Evolutionary conservation across 2,113 vertebrate genomes (phyloP), one percentile per base, ranked within the genome.

Genomic region (Sinocyclocheilus maitianheensis): DNA sequence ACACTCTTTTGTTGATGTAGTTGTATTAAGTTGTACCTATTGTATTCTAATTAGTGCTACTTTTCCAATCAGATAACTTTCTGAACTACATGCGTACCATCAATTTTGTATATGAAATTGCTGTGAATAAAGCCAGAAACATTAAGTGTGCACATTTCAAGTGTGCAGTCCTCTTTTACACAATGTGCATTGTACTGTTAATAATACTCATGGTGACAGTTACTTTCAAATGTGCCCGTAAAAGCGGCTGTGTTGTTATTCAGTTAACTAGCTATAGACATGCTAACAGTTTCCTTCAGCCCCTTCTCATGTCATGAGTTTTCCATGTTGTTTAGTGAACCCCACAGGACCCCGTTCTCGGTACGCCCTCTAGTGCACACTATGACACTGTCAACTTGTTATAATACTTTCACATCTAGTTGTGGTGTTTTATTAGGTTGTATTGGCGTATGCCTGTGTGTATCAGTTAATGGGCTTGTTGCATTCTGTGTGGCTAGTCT

Each of bases 321-420:
- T 22, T 74, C 20, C 11, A 5, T 13, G 1, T 8, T 71, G 2
- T 40, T 20, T 65, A 34, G 24, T 14, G 11, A 20, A 20, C 8
- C 48, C 51, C 48, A 14, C n/a, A n/a, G 75, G 14, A 16, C 18
- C 14, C 12, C 30, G 30, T 34, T 22, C 30, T 85, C 46, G 10
- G 51, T 77, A 3, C 18, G 37, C 78, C 62, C 37, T 40, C 84
- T 88, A 62, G 72, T 55, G 84, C 67, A 37, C 34, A 55, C 13
- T 74, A 30, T 69, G 37, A 62, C 18, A 55, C 24, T 48, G 22
- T 48, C 40, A 26, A 18, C n/a, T 18, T 55, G 53, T 55, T 18
- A 5, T 5, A 12, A 65, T 65, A 11, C 62, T 13, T 65, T 65
- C 62, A 67, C 37, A 74, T 3, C 3, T 22, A 74, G 48, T 78